Evolutionary conservation across 2,113 vertebrate genomes (phyloP).

Genomic region (Caranx melampygus): DNA sequence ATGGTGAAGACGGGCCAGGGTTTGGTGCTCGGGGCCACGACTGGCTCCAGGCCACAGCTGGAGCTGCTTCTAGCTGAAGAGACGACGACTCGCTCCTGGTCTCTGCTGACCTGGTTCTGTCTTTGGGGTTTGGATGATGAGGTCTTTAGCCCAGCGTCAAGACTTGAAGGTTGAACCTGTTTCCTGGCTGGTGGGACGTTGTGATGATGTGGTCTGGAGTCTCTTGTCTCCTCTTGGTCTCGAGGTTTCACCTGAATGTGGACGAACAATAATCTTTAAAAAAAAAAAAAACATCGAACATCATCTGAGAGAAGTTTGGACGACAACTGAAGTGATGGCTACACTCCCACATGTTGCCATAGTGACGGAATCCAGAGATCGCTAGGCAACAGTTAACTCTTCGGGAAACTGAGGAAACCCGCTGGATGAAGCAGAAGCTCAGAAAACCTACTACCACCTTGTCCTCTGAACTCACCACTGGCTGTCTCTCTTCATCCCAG

Average conservation of each 20-base stretch:
- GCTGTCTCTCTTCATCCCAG: slow-evolving; percentile 13
- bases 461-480: neutral
- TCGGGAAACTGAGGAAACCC: too few species aligned
- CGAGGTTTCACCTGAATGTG: neutral
- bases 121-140: neutral
- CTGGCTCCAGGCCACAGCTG: slow-evolving; percentile 44
- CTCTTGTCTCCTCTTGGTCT: neutral
- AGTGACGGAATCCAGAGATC: too few species aligned
- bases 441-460: slow-evolving; percentile 13
- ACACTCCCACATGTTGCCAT: too few species aligned
- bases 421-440: neutral
- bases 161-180: neutral
- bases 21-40: slow-evolving; percentile 55
- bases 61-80: neutral
- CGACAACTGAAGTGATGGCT: too few species aligned
- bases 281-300: too few species aligned
- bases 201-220: neutral
- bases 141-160: neutral
- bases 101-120: neutral
- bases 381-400: too few species aligned
- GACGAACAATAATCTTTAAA: neutral
- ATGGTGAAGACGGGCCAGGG: slow-evolving; percentile 66
- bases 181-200: too few species aligned
- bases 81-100: neutral
- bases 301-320: too few species aligned